Conservation (phyloP, 2,797 vertebrate species). For the Semaprochilodus insignis region DNA sequence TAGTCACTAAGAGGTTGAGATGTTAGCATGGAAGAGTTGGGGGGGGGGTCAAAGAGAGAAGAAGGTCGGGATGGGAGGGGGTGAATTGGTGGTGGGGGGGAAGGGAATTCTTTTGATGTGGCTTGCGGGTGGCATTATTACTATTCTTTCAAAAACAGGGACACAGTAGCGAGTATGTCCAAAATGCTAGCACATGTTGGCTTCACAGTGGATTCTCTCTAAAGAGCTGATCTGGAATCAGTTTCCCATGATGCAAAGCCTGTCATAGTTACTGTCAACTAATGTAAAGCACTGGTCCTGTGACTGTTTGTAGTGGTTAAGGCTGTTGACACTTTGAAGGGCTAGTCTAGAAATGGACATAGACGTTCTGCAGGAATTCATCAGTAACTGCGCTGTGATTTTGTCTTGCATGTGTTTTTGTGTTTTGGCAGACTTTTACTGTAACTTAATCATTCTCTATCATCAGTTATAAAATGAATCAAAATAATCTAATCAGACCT, state of each 20-base stretch:
- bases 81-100: constrained; percentile 38
- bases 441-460: not conserved
- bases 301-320: not conserved
- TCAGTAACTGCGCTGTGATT: not conserved
- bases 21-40: constrained; percentile 40
- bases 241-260: constrained; percentile 8
- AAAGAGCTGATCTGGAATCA: constrained; percentile 25
- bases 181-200: constrained; percentile 60
- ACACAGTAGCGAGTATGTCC: constrained; percentile 50
- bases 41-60: constrained; percentile 42
- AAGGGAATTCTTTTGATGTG: constrained; percentile 65
- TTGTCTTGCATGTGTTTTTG: not conserved
- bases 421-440: not conserved
- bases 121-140: constrained; percentile 66
- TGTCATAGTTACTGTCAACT: constrained; percentile 10
- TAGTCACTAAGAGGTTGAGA: constrained; percentile 21
- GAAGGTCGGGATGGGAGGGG: constrained; percentile 5
- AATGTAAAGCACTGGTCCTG: constrained; percentile 10
- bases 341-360: not conserved
- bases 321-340: not conserved
- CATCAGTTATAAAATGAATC: not conserved
- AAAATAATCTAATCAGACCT: not conserved
- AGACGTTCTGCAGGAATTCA: not conserved
- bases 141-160: constrained; percentile 59
- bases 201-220: constrained; percentile 1